phyloP scores from a whole-genome alignment of 2,888 invertebrate species.

The Laspeyria flexula region DNA sequence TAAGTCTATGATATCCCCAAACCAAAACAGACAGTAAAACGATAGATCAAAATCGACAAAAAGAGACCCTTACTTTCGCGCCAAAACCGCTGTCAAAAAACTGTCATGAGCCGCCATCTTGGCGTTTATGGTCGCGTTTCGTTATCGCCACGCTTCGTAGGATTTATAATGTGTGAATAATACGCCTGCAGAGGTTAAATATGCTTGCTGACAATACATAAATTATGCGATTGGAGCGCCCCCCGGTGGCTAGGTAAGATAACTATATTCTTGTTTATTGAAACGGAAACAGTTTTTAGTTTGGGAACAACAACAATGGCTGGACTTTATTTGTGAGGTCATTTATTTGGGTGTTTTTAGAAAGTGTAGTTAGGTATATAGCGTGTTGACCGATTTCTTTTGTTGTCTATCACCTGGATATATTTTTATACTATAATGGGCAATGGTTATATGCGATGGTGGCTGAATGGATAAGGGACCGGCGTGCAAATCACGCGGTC shows the following conservation, averaged over 20 bases:
- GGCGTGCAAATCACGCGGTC: no score
- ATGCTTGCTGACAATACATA: conserved; percentile 80
- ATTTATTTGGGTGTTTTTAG: conserved; percentile 25
- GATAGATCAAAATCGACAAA: conserved; percentile 18
- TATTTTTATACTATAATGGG: no score
- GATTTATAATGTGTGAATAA: conserved; percentile 85
- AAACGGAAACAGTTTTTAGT: conserved; percentile 69
- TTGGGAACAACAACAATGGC: conserved; percentile 55
- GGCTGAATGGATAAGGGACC: no score
- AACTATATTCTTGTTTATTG: conserved; percentile 80
- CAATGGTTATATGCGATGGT: no score
- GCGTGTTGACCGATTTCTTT: not conserved
- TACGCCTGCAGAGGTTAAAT: conserved; percentile 76
- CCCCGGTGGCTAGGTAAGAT: conserved; percentile 63
- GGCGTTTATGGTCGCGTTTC: conserved; percentile 65
- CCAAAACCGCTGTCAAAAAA: conserved; percentile 73
- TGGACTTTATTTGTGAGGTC: conserved; percentile 12
- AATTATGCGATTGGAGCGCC: conserved; percentile 70
- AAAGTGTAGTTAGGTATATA: not conserved
- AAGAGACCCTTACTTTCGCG: conserved; percentile 49
- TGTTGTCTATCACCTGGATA: not conserved
- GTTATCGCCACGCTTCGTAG: conserved; percentile 77
- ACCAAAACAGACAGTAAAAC: not conserved
- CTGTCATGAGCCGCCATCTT: conserved; percentile 73
- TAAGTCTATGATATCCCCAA: not conserved